phyloP scores from a whole-genome alignment of 1,140 invertebrate genomes.

The Muscidifurax raptorellus region DNA sequence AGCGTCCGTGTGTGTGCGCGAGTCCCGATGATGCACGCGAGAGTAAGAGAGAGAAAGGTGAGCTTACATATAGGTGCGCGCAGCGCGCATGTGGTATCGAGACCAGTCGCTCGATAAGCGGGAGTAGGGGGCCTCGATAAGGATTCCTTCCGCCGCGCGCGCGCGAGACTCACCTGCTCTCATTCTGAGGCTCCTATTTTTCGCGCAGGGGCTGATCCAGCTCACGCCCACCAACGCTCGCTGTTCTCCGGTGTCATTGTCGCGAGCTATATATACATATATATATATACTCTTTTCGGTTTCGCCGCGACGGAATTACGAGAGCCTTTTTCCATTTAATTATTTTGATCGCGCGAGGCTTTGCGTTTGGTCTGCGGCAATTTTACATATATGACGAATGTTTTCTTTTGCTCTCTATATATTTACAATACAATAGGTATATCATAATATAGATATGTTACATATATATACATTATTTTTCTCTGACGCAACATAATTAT shows the following conservation, averaged over 20 bases:
- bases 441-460: no score
- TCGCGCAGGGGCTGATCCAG: background rate
- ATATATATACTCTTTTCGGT: background rate
- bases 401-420: no score
- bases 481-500: no score
- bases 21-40: background rate
- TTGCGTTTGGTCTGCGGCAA: no score
- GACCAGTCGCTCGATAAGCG: background rate
- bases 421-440: no score
- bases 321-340: no score
- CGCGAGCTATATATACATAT: no score
- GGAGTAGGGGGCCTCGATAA: slow-evolving; percentile 4
- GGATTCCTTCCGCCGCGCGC: slow-evolving; percentile 6
- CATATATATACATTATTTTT: no score
- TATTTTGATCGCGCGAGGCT: no score
- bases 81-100: background rate
- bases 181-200: background rate
- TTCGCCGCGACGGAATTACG: background rate
- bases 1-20: background rate
- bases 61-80: no score
- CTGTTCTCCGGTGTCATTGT: background rate
- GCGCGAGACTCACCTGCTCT: slow-evolving; percentile 23
- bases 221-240: background rate
- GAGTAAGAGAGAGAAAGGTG: background rate
- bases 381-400: no score